phyloP scores from a whole-genome alignment of 2,888 invertebrate genomes.

The Ornithoptera priamus region DNA sequence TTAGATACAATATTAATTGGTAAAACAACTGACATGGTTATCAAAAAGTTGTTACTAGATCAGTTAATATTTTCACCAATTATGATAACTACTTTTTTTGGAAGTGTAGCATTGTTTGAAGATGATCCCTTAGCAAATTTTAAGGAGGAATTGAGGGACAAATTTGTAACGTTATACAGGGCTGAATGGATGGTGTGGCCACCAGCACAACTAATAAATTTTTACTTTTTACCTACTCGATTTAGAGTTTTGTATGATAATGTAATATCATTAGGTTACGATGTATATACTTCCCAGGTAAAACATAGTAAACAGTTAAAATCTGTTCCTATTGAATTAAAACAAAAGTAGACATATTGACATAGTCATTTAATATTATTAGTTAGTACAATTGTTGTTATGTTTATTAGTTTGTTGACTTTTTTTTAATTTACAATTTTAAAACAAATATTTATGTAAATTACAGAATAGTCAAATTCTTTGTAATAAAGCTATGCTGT shows the following conservation, averaged over 20 bases:
- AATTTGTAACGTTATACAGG: conserved; percentile 88
- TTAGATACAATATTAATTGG: conserved; percentile 89
- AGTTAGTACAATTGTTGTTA: not conserved
- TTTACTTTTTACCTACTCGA: conserved; percentile 90
- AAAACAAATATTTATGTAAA: not conserved
- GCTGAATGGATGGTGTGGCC: conserved; percentile 98
- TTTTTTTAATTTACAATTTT: not conserved
- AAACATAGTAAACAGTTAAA: conserved; percentile 78
- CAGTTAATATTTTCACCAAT: conserved; percentile 93
- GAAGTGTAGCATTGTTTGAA: conserved; percentile 89
- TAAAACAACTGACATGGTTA: conserved; percentile 82
- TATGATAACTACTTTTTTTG: conserved; percentile 89
- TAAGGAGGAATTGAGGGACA: conserved; percentile 84
- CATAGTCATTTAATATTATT: conserved; percentile 17
- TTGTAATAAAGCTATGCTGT: conserved; percentile 23
- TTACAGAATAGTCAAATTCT: not conserved
- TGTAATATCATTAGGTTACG: conserved; percentile 91
- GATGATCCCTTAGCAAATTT: conserved; percentile 82
- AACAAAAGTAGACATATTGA: conserved; percentile 32
- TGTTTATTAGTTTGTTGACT: not conserved
- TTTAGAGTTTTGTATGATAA: conserved; percentile 95
- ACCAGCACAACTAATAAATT: conserved; percentile 95
- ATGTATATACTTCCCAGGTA: conserved; percentile 92
- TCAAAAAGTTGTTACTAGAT: conserved; percentile 90
- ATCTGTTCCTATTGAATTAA: conserved; percentile 35